Conservation (phyloP, 2,888 invertebrate species). For the Meiosimyza platycephala region DNA sequence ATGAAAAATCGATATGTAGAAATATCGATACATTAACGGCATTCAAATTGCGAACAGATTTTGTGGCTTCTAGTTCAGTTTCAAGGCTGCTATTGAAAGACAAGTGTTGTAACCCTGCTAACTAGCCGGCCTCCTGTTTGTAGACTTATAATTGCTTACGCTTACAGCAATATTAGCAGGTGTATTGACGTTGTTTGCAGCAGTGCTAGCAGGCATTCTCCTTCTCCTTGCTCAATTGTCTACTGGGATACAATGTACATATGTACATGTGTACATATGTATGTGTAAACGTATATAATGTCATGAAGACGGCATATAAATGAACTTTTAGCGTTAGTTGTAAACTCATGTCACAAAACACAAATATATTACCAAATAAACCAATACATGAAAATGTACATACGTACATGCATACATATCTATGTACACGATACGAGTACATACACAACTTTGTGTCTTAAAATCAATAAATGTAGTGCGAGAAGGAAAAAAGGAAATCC, state of each 20-base stretch:
- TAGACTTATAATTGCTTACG: too few relatives aligned
- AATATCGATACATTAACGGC: too few relatives aligned
- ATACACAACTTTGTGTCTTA: slow-evolving; percentile 40
- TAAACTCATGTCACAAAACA: slow-evolving; percentile 22
- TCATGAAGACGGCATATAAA: slow-evolving; percentile 57
- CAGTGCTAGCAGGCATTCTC: too few relatives aligned
- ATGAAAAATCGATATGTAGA: too few relatives aligned
- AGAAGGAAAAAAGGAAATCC: neutral
- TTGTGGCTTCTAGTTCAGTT: too few relatives aligned
- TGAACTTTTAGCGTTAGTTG: slow-evolving; percentile 55
- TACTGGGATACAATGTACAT: neutral
- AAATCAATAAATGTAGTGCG: slow-evolving; percentile 54
- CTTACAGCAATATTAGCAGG: too few relatives aligned
- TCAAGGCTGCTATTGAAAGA: too few relatives aligned
- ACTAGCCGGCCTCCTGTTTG: too few relatives aligned
- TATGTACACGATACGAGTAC: slow-evolving; percentile 29
- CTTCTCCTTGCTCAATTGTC: neutral
- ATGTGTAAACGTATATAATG: slow-evolving; percentile 49
- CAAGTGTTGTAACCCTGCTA: too few relatives aligned
- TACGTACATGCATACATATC: slow-evolving; percentile 1
- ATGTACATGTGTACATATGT: slow-evolving; percentile 26
- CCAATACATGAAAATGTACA: slow-evolving; percentile 29
- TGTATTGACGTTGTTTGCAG: too few relatives aligned
- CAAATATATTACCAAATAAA: neutral
- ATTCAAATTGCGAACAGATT: too few relatives aligned